Conservation (phyloP, 2,113 vertebrate genomes). For the Carassius gibelio region DNA sequence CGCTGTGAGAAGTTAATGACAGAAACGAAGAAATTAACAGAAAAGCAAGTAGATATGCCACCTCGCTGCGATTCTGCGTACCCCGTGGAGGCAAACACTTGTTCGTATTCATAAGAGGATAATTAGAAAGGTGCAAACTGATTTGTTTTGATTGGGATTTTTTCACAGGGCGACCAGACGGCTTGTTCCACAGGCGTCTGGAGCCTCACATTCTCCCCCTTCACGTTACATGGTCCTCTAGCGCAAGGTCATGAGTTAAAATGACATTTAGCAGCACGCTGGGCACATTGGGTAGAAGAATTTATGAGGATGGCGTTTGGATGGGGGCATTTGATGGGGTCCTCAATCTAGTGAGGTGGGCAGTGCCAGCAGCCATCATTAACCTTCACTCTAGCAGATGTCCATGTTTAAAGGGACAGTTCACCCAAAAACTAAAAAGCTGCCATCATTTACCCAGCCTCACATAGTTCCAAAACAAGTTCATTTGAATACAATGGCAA, state of each 20-base stretch:
- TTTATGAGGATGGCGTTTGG: slow-evolving; percentile 5
- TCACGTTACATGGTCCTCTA: not conserved
- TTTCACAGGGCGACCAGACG: not conserved
- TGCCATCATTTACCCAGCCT: not conserved
- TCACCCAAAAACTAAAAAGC: not conserved
- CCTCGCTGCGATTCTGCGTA: not conserved
- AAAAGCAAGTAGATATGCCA: slow-evolving; percentile 21
- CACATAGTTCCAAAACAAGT: not conserved
- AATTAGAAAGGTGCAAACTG: slow-evolving; percentile 27
- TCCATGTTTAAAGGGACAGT: not conserved
- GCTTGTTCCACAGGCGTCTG: slow-evolving; percentile 19
- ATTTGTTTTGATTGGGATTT: slow-evolving; percentile 12
- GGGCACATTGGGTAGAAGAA: not conserved
- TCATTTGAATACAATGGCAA: not conserved
- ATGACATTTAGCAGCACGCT: not conserved
- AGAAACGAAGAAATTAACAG: slow-evolving; percentile 35
- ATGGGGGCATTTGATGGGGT: slow-evolving; percentile 35
- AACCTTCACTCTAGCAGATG: slow-evolving; percentile 44
- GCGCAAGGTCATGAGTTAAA: not conserved
- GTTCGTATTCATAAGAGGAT: slow-evolving; percentile 29
- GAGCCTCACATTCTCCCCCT: not conserved
- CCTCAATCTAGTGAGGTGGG: slow-evolving; percentile 9
- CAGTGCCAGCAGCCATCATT: slow-evolving; percentile 44
- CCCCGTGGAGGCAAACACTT: not conserved
- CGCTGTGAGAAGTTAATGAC: slow-evolving; percentile 30